phyloP scores from a whole-genome alignment of 92 coral and sea anemone genomes.

The Paragorgia papillata region DNA sequence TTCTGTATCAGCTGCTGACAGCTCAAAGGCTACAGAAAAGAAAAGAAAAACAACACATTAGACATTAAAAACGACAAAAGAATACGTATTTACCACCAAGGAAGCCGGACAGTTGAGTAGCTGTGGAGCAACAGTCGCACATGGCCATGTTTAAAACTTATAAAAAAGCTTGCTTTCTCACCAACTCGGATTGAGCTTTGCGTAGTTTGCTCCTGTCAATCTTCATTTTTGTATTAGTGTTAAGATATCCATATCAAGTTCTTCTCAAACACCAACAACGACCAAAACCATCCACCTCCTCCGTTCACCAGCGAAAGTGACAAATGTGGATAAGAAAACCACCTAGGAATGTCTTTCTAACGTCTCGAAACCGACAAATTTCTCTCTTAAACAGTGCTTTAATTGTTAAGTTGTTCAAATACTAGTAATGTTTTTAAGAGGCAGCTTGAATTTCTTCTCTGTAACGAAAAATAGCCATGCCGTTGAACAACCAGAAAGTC shows the following conservation, averaged over 20 bases:
- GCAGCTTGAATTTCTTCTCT: neutral
- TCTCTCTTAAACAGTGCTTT: too few relatives aligned
- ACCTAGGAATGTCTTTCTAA: neutral
- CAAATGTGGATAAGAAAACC: too few relatives aligned
- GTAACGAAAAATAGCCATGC: conserved; percentile 8
- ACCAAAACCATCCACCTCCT: neutral
- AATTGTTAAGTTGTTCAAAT: too few relatives aligned
- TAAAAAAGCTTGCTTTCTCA: conserved; percentile 30
- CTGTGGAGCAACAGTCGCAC: conserved; percentile 17
- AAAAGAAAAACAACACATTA: neutral
- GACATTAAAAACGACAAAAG: neutral
- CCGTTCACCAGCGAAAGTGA: too few relatives aligned
- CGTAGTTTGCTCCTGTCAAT: conserved; percentile 96
- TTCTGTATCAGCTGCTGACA: conserved; percentile 87
- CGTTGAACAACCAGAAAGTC: neutral
- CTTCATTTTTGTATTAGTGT: conserved; percentile 66
- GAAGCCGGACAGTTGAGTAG: neutral
- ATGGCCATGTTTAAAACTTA: conserved; percentile 18
- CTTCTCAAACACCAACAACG: neutral
- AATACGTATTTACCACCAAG: neutral
- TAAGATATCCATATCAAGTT: neutral
- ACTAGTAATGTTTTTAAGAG: neutral
- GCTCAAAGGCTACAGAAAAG: conserved; percentile 74
- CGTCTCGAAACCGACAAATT: neutral
- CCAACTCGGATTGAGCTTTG: conserved; percentile 96